Evolutionary conservation across 35 echinoderm and acorn worm species (phyloP), one percentile per base, ranked within the genome.

Genomic region (Apostichopus japonicus): DNA sequence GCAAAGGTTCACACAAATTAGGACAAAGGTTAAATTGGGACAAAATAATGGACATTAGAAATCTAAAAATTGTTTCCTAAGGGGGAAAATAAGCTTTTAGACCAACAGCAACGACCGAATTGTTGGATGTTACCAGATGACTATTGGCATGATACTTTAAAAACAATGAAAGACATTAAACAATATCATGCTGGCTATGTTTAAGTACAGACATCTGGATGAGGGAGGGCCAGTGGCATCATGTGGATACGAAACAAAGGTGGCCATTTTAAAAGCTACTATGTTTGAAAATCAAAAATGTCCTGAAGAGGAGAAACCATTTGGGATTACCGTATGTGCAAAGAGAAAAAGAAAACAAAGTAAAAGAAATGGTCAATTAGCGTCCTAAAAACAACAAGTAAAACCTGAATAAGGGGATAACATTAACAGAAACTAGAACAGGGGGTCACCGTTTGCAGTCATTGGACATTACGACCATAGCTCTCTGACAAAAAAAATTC

Each of bases 21-120:
- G 81, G 81, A 84, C 81, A 84, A 84, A 54, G 81, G 81, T 84
- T 54, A 84, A 57, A 23, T 55, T 84, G 81, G 56, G 54, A 84
- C 56, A 57, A 24, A 22, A 84, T n/a, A 58, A 75, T 75, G 71
- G 71, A 75, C 71, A 75, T 19, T 75, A 21, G 21, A 75, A 57
- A 57, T 84, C 17, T 84, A 23, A 21, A 84, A 57, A 57, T 84
- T 33, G 17, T 84, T 84, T 84, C 54, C 81, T 84, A 5, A 75
- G 55, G 54, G 56, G 81, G 23, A 58, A 84, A 84, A 53, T 58
- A 58, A 84, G 81, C 33, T 44, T 44, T 44, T 44, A 44, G 81
- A 58, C 81, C 81, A 84, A 22, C 17, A 54, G 22, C 14, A 84
- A 84, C 56, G 54, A 51, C 21, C 5, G 53, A 8, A 8, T 84